Conservation (phyloP, 2,797 vertebrate species). For the Diceros bicornis region DNA sequence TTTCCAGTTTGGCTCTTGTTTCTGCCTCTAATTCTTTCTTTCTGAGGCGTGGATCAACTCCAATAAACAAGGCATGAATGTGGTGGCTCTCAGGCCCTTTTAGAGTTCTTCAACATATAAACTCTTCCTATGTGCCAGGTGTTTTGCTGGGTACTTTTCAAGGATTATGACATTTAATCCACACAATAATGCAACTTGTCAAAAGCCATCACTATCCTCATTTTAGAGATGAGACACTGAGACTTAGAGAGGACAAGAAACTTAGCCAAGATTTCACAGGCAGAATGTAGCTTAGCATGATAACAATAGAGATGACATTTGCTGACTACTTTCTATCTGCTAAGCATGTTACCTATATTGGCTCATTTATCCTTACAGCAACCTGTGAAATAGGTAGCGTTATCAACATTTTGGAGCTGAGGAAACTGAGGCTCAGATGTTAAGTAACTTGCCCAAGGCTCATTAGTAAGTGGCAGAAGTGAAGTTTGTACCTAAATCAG, state of each 20-base stretch:
- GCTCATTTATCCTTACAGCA: not conserved
- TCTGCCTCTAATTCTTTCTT: not conserved
- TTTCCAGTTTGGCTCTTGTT: not conserved
- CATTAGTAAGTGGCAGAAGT: not conserved
- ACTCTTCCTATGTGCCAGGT: not conserved
- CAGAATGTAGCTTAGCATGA: not conserved
- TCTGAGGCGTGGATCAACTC: not conserved
- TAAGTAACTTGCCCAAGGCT: not conserved
- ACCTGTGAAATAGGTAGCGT: not conserved
- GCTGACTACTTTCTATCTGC: not conserved
- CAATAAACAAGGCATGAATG: not conserved
- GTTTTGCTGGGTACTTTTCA: not conserved
- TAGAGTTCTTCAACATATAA: not conserved
- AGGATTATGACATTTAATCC: not conserved
- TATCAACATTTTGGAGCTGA: not conserved
- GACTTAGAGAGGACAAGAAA: not conserved
- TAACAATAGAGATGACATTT: not conserved
- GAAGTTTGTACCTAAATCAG: not conserved
- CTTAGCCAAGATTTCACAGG: not conserved
- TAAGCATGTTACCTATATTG: not conserved
- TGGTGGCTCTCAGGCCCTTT: not conserved
- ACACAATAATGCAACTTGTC: not conserved
- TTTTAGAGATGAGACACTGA: slow-evolving; percentile 27
- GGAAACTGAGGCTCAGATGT: not conserved
- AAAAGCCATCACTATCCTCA: not conserved